Evolutionary conservation across 2,113 vertebrate species (phyloP).

Genomic region (Neopipo cinnamomea): DNA sequence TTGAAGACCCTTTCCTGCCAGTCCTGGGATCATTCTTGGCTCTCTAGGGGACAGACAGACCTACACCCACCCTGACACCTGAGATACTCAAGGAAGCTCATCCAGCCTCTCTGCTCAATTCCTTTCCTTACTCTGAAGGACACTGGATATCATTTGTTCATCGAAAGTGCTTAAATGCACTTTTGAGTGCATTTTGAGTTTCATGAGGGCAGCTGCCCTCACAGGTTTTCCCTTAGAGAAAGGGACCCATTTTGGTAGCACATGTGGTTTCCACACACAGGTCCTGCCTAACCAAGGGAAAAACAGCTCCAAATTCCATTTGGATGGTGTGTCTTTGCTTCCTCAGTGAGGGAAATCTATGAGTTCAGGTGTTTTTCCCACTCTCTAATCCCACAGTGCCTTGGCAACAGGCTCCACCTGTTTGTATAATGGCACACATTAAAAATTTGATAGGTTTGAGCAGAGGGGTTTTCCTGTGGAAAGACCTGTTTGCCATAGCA

Average conservation of each 20-base stretch:
- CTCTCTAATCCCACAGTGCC: neutral
- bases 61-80: neutral
- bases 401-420: neutral
- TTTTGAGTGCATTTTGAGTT: no score
- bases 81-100: neutral
- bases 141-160: neutral
- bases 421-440: neutral
- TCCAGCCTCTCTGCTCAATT: neutral
- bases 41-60: neutral
- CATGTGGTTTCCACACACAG: neutral
- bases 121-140: neutral
- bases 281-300: neutral
- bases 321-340: neutral
- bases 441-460: neutral
- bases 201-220: neutral
- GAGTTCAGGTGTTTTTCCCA: neutral
- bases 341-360: neutral
- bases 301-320: neutral
- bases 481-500: neutral
- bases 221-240: neutral
- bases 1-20: neutral
- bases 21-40: neutral
- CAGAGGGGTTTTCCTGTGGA: neutral
- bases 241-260: neutral
- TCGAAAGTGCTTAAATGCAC: neutral